Base-by-base conservation (phyloP, 2,888 invertebrate genomes). In the Netelia virgata region DNA sequence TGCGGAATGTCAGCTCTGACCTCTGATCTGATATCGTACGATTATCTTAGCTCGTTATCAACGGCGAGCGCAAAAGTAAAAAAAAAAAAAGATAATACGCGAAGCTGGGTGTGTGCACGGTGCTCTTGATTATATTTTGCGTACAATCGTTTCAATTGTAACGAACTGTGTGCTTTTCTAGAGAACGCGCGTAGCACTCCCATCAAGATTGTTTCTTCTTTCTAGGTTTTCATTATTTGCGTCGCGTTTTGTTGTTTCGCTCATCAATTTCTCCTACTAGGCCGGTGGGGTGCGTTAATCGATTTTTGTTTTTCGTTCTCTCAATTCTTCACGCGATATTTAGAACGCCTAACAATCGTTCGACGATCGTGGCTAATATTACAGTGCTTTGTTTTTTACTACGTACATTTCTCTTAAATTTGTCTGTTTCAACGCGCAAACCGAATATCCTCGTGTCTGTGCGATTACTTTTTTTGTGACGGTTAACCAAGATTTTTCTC, bases 1-100 rank as follows among this genome's bases (percentile, higher is more conserved):
- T 74, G 64, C 81, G 81, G 84, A 84, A 84, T 84, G 84, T 84
- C 76, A 68, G 43, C 80, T 59, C 76, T 74, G 77, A 70, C 50
- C 43, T 61, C 63, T 47, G 70, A 72, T 78, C 47, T 28, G 41
- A 36, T 47, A 11, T 79, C 53, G 55, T n/a, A 69, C 61, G 61
- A 57, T 57, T 28, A 43, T 55, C 64, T n/a, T 76, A 43, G 28
- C 36, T 63, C 43, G 36, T 80, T 68, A 57, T 18, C 28, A 36
- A 59, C 50, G 57, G 64, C 18, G 55, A 76, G 61, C 14, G 75
- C 66, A 73, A 64, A 69, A 41, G 50, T 47, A 43, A 57, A 28
- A 16, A 53, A 23, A 41, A 63, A 50, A n/a, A 10, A 23, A 14
- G 61, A 53, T 50, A 64, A 75, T 73, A 50, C 70, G 57, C 36